Conservation (phyloP, 2,888 invertebrate species). For the Empis livida region DNA sequence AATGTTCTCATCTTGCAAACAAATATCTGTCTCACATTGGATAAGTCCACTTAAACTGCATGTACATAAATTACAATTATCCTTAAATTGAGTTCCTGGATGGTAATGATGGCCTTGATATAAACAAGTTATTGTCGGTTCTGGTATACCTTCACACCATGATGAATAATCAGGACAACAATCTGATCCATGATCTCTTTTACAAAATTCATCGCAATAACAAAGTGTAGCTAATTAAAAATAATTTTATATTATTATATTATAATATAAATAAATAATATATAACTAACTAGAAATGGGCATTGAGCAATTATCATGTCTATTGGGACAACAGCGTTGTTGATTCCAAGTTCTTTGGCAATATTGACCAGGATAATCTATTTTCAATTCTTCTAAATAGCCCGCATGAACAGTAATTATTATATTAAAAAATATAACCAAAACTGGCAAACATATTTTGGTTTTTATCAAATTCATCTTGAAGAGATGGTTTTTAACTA, state of each 20-base stretch:
- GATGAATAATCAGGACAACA: slow-evolving; percentile 87
- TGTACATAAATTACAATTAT: slow-evolving; percentile 62
- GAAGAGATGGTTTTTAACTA: no score
- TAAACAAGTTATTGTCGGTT: slow-evolving; percentile 12
- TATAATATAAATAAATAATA: not conserved
- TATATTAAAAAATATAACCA: no score
- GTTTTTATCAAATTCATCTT: no score
- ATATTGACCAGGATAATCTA: slow-evolving; percentile 31
- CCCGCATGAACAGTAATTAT: no score
- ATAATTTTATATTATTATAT: not conserved
- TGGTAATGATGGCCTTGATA: slow-evolving; percentile 36
- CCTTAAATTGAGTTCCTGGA: slow-evolving; percentile 16
- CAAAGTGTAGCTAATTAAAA: slow-evolving; percentile 59
- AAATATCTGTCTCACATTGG: slow-evolving; percentile 56
- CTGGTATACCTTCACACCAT: slow-evolving; percentile 46
- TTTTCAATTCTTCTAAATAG: not conserved
- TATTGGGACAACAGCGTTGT: slow-evolving; percentile 53
- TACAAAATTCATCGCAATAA: slow-evolving; percentile 92
- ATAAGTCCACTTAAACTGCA: slow-evolving; percentile 36
- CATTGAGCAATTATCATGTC: slow-evolving; percentile 70
- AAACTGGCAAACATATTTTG: no score
- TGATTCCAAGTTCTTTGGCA: slow-evolving; percentile 19
- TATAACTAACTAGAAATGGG: slow-evolving; percentile 52
- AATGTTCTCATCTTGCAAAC: slow-evolving; percentile 60
- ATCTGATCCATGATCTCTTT: slow-evolving; percentile 57